These are phyloP conservation scores for Taxidea taxus DNA, from an alignment of 2,113 vertebrate species.

Conservation along the genomic window DNA sequence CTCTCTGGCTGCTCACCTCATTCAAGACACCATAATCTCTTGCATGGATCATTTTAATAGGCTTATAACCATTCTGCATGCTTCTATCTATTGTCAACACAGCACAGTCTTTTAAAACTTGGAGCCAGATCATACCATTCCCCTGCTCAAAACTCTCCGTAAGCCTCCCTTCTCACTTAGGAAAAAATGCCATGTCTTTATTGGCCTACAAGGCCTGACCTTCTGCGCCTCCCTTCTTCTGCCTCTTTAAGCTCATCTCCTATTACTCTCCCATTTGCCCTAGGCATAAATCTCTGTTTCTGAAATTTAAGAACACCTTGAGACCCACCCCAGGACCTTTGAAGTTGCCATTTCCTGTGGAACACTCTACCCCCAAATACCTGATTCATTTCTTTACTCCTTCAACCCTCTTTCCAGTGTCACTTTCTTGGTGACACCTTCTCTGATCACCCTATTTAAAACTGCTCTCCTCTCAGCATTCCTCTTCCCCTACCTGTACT, in stretches of 20 bases:
- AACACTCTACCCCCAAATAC: not conserved
- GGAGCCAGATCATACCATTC: not conserved
- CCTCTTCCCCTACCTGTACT: not conserved
- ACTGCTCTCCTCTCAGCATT: not conserved
- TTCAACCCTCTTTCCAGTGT: not conserved
- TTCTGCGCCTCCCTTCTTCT: not conserved
- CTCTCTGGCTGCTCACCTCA: not conserved
- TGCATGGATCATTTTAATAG: not conserved
- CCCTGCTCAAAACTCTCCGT: not conserved
- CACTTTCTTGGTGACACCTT: not conserved
- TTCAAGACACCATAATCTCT: not conserved
- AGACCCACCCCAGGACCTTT: not conserved
- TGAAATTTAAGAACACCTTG: not conserved
- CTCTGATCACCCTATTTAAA: not conserved
- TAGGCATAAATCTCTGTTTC: not conserved
- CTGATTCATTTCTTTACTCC: not conserved
- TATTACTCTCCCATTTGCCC: not conserved
- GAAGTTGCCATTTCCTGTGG: not conserved
- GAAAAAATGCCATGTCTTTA: not conserved
- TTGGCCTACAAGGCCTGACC: not conserved
- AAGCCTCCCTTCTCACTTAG: not conserved
- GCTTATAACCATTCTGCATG: not conserved
- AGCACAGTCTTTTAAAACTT: not conserved
- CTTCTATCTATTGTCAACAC: not conserved
- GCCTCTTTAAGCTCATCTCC: not conserved